A percentile compares a stretch with the other conserved stretches of the same genome.
Evolutionary conservation across 2,113 vertebrate species (phyloP).

Genomic region (Chrysemys picta): DNA sequence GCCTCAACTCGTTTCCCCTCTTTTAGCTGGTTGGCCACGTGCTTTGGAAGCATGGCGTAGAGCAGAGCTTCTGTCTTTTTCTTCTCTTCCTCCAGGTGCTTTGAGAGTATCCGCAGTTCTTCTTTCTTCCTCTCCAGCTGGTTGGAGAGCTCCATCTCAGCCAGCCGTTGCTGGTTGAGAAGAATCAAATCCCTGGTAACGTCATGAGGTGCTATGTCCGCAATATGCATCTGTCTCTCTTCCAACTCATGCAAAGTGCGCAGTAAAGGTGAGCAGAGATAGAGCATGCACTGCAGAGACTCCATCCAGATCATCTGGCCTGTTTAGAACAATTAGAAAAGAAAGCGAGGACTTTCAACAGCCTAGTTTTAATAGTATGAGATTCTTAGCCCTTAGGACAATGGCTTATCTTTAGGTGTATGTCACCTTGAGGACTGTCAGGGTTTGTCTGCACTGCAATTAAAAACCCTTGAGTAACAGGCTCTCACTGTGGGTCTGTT

Average conservation of each 20-base stretch:
- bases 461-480: neutral
- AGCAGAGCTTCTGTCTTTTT: constrained; percentile 83
- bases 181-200: constrained; percentile 87
- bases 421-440: neutral
- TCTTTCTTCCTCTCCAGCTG: constrained; percentile 88
- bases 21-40: constrained; percentile 84
- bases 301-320: constrained; percentile 90
- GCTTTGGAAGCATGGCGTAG: constrained; percentile 85
- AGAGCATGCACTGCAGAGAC: constrained; percentile 83
- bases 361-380: neutral
- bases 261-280: constrained; percentile 84
- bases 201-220: constrained; percentile 86
- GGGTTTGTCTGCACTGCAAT: neutral
- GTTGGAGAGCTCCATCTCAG: constrained; percentile 87
- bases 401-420: neutral
- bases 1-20: constrained; percentile 85
- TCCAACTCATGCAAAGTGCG: constrained; percentile 84
- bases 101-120: constrained; percentile 79
- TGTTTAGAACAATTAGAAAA: neutral
- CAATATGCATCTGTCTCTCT: constrained; percentile 84
- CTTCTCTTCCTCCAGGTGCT: constrained; percentile 84
- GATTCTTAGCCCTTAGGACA: neutral
- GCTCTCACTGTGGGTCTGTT: neutral
- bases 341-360: neutral
- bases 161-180: constrained; percentile 86